Conservation (phyloP, 2,888 invertebrate genomes). For the Leptopilina myrica region DNA sequence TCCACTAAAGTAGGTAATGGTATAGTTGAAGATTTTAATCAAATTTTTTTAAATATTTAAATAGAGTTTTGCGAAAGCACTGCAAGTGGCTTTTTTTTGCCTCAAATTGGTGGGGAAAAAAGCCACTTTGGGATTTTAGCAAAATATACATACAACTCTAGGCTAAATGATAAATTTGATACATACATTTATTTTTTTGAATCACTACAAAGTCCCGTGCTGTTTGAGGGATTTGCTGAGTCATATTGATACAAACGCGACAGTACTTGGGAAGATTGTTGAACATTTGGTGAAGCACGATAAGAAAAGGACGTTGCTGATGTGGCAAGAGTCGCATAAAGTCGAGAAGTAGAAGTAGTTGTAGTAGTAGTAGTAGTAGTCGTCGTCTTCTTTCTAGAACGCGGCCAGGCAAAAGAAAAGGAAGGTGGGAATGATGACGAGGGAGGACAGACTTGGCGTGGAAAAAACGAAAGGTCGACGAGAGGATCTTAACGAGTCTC, state of each 20-base stretch:
- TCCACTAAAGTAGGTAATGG: too few relatives aligned
- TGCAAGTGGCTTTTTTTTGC: too few relatives aligned
- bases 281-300: slow-evolving; percentile 28
- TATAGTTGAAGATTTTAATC: too few relatives aligned
- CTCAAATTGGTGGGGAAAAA: too few relatives aligned
- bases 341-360: background rate
- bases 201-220: background rate
- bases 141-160: too few relatives aligned
- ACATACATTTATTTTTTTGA: slow-evolving; percentile 1
- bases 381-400: slow-evolving; percentile 34
- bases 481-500: slow-evolving; percentile 58
- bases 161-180: too few relatives aligned
- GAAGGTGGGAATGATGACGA: slow-evolving; percentile 23
- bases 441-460: slow-evolving; percentile 37
- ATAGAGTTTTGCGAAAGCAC: too few relatives aligned
- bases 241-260: slow-evolving; percentile 28
- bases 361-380: too few relatives aligned
- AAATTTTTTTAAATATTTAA: too few relatives aligned
- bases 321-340: slow-evolving; percentile 33
- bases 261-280: slow-evolving; percentile 28
- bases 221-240: slow-evolving; percentile 5
- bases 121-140: too few relatives aligned
- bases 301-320: slow-evolving; percentile 33
- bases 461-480: slow-evolving; percentile 40
- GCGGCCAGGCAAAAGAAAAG: slow-evolving; percentile 37